Percentiles rank a stretch among this genome's conserved stretches.
These are phyloP conservation scores for Azemiops feae DNA, from an alignment of 2,113 vertebrate genomes.

Conservation along the genomic window DNA sequence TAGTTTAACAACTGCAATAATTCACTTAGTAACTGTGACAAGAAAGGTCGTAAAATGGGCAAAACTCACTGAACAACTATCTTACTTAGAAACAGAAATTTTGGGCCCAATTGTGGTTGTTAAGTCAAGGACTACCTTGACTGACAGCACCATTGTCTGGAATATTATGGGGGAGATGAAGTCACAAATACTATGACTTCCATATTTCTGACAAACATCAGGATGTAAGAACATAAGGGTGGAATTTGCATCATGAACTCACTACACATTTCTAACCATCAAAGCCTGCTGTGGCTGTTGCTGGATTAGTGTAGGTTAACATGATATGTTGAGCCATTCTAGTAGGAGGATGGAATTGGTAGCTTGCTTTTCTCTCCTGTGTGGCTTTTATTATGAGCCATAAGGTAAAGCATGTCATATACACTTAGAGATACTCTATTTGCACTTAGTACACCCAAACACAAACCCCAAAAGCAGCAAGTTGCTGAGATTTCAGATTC, in stretches of 20 bases:
- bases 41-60: not conserved
- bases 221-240: not conserved
- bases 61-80: not conserved
- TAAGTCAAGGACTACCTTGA: not conserved
- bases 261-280: not conserved
- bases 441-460: not conserved
- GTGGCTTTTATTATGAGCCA: not conserved
- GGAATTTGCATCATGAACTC: not conserved
- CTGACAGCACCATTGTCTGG: not conserved
- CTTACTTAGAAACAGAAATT: not conserved
- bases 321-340: not conserved
- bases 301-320: not conserved
- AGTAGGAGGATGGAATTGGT: not conserved
- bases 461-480: not conserved
- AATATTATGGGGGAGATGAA: not conserved
- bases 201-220: not conserved
- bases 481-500: not conserved
- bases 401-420: not conserved
- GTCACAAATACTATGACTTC: not conserved
- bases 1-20: not conserved
- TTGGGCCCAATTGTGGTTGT: not conserved
- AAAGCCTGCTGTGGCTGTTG: not conserved
- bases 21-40: not conserved
- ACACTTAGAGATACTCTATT: not conserved
- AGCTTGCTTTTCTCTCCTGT: not conserved